Conservation (phyloP, 2,797 vertebrate species). For the Avahi laniger region DNA sequence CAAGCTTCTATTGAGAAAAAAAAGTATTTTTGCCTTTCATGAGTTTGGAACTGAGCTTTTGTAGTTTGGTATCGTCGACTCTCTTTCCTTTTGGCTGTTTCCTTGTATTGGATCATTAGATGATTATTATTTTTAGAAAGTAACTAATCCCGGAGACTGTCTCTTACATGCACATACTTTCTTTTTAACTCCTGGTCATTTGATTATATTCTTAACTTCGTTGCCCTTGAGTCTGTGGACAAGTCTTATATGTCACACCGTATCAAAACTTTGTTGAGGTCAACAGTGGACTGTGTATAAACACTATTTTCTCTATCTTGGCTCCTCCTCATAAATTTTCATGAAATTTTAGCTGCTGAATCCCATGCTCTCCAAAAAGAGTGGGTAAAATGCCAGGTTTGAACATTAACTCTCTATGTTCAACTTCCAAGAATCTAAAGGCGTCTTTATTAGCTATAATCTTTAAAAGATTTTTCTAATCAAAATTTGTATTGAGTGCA, state of each 20-base stretch:
- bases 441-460: constrained; percentile 38
- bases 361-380: neutral
- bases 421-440: neutral
- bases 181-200: neutral
- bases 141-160: neutral
- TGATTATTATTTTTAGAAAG: neutral
- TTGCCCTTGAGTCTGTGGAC: neutral
- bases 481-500: constrained; percentile 39
- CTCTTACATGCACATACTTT: neutral
- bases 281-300: neutral
- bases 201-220: neutral
- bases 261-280: constrained; percentile 12
- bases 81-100: neutral
- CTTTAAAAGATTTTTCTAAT: neutral
- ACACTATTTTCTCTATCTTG: neutral
- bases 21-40: neutral
- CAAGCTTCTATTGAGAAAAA: neutral
- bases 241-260: neutral
- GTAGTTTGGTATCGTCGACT: neutral
- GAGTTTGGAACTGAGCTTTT: neutral
- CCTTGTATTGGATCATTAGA: neutral
- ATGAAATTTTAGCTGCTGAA: constrained; percentile 29
- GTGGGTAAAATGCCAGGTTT: constrained; percentile 20
- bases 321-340: constrained; percentile 34
- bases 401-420: neutral